These are phyloP conservation scores for Dicentrarchus labrax DNA, from an alignment of 2,113 vertebrate genomes.

Conservation along the genomic window DNA sequence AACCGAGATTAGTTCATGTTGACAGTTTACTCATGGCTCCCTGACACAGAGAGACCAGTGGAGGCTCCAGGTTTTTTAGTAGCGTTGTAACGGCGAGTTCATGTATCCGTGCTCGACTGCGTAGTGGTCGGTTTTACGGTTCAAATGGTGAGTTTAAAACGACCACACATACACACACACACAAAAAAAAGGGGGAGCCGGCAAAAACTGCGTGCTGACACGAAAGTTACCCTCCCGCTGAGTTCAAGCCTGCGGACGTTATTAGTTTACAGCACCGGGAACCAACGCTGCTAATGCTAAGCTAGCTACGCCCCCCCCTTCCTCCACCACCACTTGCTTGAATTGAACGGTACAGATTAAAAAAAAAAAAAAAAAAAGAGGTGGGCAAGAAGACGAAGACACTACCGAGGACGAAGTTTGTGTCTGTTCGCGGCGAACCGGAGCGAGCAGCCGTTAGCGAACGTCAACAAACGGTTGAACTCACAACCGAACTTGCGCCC, in stretches of 20 bases:
- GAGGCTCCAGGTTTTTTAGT: neutral
- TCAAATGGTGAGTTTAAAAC: neutral
- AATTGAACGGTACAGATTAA: neutral
- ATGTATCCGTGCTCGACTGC: neutral
- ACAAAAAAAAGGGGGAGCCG: too few relatives aligned
- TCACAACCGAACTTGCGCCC: conserved; percentile 18
- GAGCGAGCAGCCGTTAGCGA: too few relatives aligned
- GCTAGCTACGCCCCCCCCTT: too few relatives aligned
- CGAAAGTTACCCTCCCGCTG: conserved; percentile 20
- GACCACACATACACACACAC: too few relatives aligned
- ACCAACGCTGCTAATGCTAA: conserved; percentile 50
- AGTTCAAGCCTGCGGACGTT: conserved; percentile 19
- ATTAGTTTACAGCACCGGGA: conserved; percentile 7
- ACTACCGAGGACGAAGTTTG: too few relatives aligned
- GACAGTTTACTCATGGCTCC: neutral
- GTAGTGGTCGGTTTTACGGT: too few relatives aligned
- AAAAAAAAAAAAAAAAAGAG: too few relatives aligned
- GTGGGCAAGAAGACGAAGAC: too few relatives aligned
- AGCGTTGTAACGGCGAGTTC: conserved; percentile 9
- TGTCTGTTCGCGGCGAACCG: neutral
- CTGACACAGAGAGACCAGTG: neutral
- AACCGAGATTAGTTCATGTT: neutral
- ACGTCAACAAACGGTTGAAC: neutral
- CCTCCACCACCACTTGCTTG: conserved; percentile 58
- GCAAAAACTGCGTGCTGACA: neutral